Percentiles rank a stretch among this genome's conserved stretches.
These are phyloP conservation scores for Zosterops lateralis DNA, from an alignment of 2,113 vertebrate species.

Conservation along the genomic window DNA sequence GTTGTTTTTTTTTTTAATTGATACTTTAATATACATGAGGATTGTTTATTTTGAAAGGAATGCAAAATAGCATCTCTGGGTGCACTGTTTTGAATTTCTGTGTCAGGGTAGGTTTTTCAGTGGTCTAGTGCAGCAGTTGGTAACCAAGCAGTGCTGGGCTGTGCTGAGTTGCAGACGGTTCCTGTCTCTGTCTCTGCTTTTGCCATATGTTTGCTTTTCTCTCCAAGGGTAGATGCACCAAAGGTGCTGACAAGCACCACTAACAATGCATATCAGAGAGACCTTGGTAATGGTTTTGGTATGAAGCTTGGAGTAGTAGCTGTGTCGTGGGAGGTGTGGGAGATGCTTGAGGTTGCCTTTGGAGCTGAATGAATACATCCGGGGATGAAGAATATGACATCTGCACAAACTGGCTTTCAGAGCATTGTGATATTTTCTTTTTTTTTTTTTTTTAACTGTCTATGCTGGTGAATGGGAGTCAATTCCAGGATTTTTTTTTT, in stretches of 20 bases:
- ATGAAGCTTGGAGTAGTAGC: background rate
- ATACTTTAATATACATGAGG: background rate
- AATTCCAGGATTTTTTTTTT: background rate
- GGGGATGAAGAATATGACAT: background rate
- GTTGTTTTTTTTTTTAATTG: background rate
- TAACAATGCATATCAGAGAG: background rate
- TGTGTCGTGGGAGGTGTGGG: background rate
- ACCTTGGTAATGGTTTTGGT: background rate
- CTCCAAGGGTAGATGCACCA: background rate
- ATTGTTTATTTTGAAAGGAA: background rate
- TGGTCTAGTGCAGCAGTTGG: background rate
- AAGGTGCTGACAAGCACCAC: constrained; percentile 1
- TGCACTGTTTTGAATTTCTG: background rate
- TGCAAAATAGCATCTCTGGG: background rate
- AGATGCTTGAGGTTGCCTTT: background rate
- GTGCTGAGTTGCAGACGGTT: background rate
- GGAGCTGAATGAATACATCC: background rate
- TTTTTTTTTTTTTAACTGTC: too few species aligned
- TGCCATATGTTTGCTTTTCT: background rate
- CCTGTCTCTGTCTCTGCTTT: background rate
- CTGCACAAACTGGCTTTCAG: background rate
- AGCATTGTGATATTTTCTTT: background rate
- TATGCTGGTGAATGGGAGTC: background rate
- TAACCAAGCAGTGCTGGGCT: background rate
- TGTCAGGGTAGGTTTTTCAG: background rate